Percentiles rank a stretch among this genome's conserved stretches.
Conservation (phyloP, 2,888 invertebrate genomes). For the Chrysolina oricalcia region DNA sequence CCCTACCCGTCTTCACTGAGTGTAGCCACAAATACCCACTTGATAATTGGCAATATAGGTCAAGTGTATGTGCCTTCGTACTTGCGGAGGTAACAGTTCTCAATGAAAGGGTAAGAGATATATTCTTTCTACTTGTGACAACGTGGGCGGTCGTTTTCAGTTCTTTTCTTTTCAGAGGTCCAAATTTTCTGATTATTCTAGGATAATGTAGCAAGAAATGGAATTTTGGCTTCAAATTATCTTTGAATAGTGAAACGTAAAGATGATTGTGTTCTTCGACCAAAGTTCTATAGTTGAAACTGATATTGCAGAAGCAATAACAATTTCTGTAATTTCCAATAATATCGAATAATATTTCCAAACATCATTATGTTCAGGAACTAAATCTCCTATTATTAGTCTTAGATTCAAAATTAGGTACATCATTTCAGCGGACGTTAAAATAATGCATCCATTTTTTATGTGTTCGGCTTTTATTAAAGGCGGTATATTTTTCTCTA, state of each 20-base stretch:
- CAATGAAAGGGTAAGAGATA: slow-evolving; percentile 19
- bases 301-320: slow-evolving; percentile 17
- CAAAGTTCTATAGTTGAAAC: slow-evolving; percentile 32
- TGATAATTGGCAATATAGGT: too few relatives aligned
- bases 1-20: too few relatives aligned
- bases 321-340: slow-evolving; percentile 32
- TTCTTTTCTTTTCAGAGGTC: slow-evolving; percentile 48
- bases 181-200: slow-evolving; percentile 40
- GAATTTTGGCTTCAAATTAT: slow-evolving; percentile 48
- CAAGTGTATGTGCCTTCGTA: too few relatives aligned
- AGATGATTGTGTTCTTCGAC: slow-evolving; percentile 39
- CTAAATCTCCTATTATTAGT: slow-evolving; percentile 44
- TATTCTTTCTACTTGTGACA: slow-evolving; percentile 27
- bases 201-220: slow-evolving; percentile 51
- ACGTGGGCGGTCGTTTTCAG: slow-evolving; percentile 39
- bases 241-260: slow-evolving; percentile 31
- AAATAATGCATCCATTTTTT: slow-evolving; percentile 39
- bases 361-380: slow-evolving; percentile 31
- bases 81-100: too few relatives aligned
- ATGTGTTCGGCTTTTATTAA: slow-evolving; percentile 42
- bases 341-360: slow-evolving; percentile 42
- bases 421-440: slow-evolving; percentile 47
- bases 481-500: slow-evolving; percentile 48
- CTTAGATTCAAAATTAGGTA: slow-evolving; percentile 38
- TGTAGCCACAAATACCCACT: too few relatives aligned